Evolutionary conservation across 2,888 invertebrate species (phyloP).

Genomic region (Brenthis ino): DNA sequence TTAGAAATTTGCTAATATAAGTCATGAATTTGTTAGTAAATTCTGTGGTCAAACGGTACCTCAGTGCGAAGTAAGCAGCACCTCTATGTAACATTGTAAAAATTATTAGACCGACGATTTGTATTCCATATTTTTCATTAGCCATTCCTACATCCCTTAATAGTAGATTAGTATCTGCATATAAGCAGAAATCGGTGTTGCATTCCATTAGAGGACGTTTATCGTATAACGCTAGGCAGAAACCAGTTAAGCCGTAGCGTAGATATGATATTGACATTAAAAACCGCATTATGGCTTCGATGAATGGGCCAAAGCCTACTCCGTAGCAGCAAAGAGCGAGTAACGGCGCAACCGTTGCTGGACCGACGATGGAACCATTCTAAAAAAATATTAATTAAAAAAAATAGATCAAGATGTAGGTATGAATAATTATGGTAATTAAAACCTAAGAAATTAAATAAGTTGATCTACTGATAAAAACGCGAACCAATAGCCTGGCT

Average conservation of each 20-base stretch:
- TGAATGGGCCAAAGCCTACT: constrained; percentile 82
- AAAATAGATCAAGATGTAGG: neutral
- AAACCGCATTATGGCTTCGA: constrained; percentile 78
- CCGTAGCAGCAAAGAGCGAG: constrained; percentile 83
- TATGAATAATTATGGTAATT: too few species aligned
- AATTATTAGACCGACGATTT: constrained; percentile 80
- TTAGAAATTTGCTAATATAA: constrained; percentile 79
- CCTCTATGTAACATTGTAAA: constrained; percentile 82
- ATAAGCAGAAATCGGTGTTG: constrained; percentile 76
- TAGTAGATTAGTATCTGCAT: constrained; percentile 83
- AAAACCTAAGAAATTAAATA: too few species aligned
- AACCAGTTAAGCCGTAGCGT: constrained; percentile 86
- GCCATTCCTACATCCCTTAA: constrained; percentile 85
- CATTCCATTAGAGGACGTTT: constrained; percentile 84
- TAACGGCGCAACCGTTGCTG: constrained; percentile 80
- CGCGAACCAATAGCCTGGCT: too few species aligned
- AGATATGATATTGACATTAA: constrained; percentile 84
- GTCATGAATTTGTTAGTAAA: constrained; percentile 80
- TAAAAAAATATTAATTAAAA: constrained; percentile 44
- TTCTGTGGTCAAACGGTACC: constrained; percentile 80
- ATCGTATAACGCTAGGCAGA: constrained; percentile 81
- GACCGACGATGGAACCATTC: constrained; percentile 84
- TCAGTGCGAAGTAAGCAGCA: constrained; percentile 81
- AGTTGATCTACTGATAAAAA: too few species aligned
- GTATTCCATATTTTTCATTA: constrained; percentile 72